Evolutionary conservation across 2,888 invertebrate species (phyloP).

Genomic region (Xanthia togata): DNA sequence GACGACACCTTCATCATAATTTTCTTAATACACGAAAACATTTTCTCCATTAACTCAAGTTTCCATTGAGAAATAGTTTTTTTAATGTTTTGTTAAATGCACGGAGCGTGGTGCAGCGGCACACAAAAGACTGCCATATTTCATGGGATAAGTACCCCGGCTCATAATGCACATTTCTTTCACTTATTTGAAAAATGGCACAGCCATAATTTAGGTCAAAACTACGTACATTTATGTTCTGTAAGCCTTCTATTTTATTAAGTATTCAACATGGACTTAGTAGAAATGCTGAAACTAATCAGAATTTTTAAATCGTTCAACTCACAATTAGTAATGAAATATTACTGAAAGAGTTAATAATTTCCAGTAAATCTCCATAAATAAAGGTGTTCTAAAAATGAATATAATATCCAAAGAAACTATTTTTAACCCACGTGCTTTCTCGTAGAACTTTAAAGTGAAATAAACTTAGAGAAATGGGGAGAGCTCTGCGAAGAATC

Average conservation of each 20-base stretch:
- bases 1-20: constrained; percentile 10
- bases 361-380: neutral
- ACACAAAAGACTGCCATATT: constrained; percentile 67
- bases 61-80: constrained; percentile 37
- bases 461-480: constrained; percentile 45
- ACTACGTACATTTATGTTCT: constrained; percentile 28
- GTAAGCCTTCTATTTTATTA: constrained; percentile 33
- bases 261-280: constrained; percentile 5
- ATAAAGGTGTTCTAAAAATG: constrained; percentile 5
- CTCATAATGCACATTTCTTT: constrained; percentile 68
- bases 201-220: constrained; percentile 56
- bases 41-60: constrained; percentile 35
- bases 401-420: neutral
- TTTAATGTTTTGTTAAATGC: constrained; percentile 47
- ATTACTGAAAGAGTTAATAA: neutral
- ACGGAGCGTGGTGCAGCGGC: constrained; percentile 49
- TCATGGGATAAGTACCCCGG: constrained; percentile 65
- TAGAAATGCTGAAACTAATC: neutral
- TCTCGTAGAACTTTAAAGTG: constrained; percentile 13
- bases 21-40: constrained; percentile 38
- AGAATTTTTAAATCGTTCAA: neutral
- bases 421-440: neutral
- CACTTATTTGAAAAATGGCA: constrained; percentile 62
- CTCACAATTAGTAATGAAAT: neutral
- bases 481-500: constrained; percentile 24